Percentiles rank a stretch among this genome's conserved stretches.
Evolutionary conservation across 2,113 vertebrate species (phyloP).

Genomic region (Rhinoderma darwinii): DNA sequence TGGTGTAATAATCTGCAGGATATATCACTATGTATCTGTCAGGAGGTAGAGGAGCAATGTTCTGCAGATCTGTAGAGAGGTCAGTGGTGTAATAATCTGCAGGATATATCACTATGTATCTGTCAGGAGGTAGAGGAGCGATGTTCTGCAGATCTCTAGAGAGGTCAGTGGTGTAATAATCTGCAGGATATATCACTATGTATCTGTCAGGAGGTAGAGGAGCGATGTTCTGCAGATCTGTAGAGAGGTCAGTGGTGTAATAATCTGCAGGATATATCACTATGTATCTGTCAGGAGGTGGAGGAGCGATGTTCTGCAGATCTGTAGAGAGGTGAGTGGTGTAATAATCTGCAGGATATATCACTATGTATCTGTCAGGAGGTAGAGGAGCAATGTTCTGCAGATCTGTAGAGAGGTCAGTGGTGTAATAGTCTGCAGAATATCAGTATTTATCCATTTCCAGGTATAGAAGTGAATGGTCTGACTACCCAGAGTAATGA

Average conservation of each 20-base stretch:
- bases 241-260: neutral
- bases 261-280: neutral
- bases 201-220: neutral
- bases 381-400: neutral
- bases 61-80: no score
- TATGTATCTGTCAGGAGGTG: neutral
- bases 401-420: neutral
- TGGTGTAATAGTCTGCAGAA: conserved; percentile 11
- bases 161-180: neutral
- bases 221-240: neutral
- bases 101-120: no score
- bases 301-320: neutral
- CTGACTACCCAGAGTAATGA: conserved; percentile 42
- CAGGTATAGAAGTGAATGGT: neutral
- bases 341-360: conserved; percentile 22
- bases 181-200: neutral
- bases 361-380: neutral
- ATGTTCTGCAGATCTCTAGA: no score
- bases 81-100: no score
- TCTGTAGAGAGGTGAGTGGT: neutral
- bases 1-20: no score
- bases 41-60: no score
- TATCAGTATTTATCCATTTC: neutral
- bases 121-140: no score
- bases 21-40: no score